A percentile compares a stretch with the other conserved stretches of the same genome.
phyloP scores from a whole-genome alignment of 2,797 vertebrate species.

The Mastacembelus armatus region DNA sequence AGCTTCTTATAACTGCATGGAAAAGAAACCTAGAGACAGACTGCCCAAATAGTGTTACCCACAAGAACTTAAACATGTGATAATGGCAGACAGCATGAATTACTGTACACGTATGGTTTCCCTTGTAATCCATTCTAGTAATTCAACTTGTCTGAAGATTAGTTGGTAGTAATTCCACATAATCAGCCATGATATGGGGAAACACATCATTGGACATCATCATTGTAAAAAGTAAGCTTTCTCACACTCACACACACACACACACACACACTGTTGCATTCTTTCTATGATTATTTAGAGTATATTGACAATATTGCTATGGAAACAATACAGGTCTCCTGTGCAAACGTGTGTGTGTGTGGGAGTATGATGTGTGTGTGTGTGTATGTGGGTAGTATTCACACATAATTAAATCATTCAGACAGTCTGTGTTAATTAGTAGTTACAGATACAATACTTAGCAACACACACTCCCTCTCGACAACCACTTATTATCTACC shows the following conservation, averaged over 20 bases:
- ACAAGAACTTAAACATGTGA: slow-evolving; percentile 7
- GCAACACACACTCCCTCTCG: slow-evolving; percentile 65
- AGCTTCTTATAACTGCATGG: slow-evolving; percentile 26
- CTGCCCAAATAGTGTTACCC: slow-evolving; percentile 29
- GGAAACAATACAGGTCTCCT: slow-evolving; percentile 58
- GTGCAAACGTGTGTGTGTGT: slow-evolving; percentile 11
- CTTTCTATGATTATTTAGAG: slow-evolving; percentile 49
- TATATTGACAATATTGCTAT: slow-evolving; percentile 68
- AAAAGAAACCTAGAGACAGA: slow-evolving; percentile 32
- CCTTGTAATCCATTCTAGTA: slow-evolving; percentile 34
- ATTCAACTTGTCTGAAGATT: slow-evolving; percentile 31
- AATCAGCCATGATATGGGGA: slow-evolving; percentile 1
- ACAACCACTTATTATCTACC: slow-evolving; percentile 76
- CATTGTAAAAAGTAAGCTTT: no score
- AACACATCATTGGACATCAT: no score
- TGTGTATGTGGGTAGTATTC: slow-evolving; percentile 23
- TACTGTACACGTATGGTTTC: slow-evolving; percentile 8
- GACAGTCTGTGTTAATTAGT: slow-evolving; percentile 68
- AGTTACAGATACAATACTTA: slow-evolving; percentile 68
- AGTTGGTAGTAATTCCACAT: slow-evolving; percentile 13
- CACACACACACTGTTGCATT: slow-evolving; percentile 41
- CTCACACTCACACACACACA: no score
- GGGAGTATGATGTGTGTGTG: slow-evolving; percentile 13
- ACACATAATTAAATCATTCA: slow-evolving; percentile 53
- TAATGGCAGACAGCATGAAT: slow-evolving; percentile 15